These are phyloP conservation scores for Thinocorus orbignyianus DNA, from an alignment of 2,113 vertebrate species.

Conservation along the genomic window DNA sequence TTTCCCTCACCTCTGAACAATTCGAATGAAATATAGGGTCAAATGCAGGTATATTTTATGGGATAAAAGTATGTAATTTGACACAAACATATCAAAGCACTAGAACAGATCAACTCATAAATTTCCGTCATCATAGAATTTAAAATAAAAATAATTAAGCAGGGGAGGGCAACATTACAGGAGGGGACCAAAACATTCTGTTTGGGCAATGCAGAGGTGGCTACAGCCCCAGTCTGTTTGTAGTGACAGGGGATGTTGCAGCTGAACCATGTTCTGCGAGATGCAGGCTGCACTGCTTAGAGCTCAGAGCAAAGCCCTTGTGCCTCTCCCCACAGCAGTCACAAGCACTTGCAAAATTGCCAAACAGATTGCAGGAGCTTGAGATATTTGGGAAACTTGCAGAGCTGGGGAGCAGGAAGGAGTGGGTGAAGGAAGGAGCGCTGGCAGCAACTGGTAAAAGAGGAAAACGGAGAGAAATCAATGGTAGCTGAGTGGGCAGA, in stretches of 20 bases:
- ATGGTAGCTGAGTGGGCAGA: background rate
- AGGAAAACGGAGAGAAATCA: fast-evolving
- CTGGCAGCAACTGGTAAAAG: background rate
- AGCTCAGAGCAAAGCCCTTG: fast-evolving
- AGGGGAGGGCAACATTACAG: background rate
- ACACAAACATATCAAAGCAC: background rate
- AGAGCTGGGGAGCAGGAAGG: background rate
- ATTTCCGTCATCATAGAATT: background rate
- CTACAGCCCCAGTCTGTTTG: background rate
- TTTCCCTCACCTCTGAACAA: background rate
- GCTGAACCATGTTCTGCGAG: background rate
- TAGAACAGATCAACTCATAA: background rate
- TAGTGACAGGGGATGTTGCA: background rate
- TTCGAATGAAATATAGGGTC: background rate
- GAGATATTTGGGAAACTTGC: background rate
- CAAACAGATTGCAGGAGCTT: background rate
- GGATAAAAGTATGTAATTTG: background rate
- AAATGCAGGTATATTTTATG: background rate
- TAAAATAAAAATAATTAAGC: background rate
- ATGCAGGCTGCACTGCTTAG: fast-evolving
- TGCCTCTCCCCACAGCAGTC: background rate
- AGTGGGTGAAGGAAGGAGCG: background rate
- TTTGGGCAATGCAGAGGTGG: background rate
- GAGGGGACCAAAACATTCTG: background rate
- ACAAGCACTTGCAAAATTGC: background rate